Evolutionary conservation across 2,797 vertebrate genomes (phyloP).

Genomic region (Thaleichthys pacificus): DNA sequence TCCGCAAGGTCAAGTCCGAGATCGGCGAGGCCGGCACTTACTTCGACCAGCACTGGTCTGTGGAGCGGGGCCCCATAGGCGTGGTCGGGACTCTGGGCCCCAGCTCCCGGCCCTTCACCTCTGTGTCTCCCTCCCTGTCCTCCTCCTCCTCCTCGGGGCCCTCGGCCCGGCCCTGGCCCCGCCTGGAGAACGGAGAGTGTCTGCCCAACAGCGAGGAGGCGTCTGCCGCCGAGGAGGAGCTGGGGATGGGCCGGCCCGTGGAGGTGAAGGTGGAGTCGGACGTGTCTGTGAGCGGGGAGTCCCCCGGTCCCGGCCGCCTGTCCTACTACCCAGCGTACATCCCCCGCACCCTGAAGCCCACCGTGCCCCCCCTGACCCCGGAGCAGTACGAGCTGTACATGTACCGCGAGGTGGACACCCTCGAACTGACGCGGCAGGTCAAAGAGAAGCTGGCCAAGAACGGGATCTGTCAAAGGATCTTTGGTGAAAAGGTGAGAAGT

Average conservation of each 20-base stretch:
- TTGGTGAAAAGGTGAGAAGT: conserved; percentile 91
- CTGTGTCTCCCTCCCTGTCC: conserved; percentile 90
- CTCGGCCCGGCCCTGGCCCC: conserved; percentile 81
- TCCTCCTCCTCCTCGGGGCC: conserved; percentile 85
- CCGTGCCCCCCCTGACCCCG: conserved; percentile 91
- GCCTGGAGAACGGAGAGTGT: conserved; percentile 76
- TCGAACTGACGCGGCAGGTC: conserved; percentile 95
- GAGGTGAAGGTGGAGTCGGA: conserved; percentile 87
- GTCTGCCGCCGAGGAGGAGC: conserved; percentile 76
- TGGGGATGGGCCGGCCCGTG: conserved; percentile 65
- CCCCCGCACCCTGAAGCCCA: conserved; percentile 91
- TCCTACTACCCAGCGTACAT: conserved; percentile 89
- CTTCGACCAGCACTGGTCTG: conserved; percentile 97
- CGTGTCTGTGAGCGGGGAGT: conserved; percentile 65
- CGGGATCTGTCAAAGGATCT: conserved; percentile 98
- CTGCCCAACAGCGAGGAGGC: conserved; percentile 82
- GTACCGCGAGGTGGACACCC: conserved; percentile 97
- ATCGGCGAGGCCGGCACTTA: conserved; percentile 92
- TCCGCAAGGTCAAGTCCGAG: conserved; percentile 96
- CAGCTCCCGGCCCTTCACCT: conserved; percentile 78
- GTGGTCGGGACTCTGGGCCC: conserved; percentile 37
- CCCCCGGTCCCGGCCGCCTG: conserved; percentile 71
- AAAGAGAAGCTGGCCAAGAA: conserved; percentile 99
- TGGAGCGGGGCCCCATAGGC: conserved; percentile 80
- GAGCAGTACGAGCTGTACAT: conserved; percentile 99